A percentile compares a stretch with the other conserved stretches of the same genome.
Evolutionary conservation across 2,113 vertebrate species (phyloP).

Genomic region (Pagrus major): DNA sequence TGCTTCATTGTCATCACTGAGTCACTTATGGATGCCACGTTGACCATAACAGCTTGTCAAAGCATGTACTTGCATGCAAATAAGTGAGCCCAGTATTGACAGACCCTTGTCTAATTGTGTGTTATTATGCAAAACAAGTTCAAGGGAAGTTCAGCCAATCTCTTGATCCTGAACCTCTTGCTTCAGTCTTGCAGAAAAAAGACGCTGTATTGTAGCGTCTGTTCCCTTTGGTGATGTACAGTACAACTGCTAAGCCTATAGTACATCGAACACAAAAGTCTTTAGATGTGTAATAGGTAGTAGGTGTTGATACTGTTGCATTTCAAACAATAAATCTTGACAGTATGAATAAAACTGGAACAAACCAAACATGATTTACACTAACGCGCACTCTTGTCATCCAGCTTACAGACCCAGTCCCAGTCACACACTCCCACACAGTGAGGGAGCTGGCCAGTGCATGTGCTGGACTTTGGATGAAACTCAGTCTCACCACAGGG

Average conservation of each 20-base stretch:
- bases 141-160: constrained; percentile 53
- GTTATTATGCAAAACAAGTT: constrained; percentile 59
- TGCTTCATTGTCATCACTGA: background rate
- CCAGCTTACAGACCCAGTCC: constrained; percentile 28
- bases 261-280: background rate
- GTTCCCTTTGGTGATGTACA: background rate
- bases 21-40: background rate
- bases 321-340: constrained; percentile 39
- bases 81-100: constrained; percentile 11
- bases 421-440: constrained; percentile 53
- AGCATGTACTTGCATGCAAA: constrained; percentile 36
- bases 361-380: constrained; percentile 16
- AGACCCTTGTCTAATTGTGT: constrained; percentile 51
- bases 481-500: constrained; percentile 67
- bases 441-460: constrained; percentile 57
- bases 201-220: background rate
- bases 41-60: constrained; percentile 13
- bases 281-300: background rate
- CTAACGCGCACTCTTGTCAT: background rate
- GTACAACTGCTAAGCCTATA: background rate
- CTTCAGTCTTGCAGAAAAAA: background rate
- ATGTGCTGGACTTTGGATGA: constrained; percentile 79
- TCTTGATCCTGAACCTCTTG: background rate
- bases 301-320: constrained; percentile 7
- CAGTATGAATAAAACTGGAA: background rate